Evolutionary conservation across 2,888 invertebrate genomes (phyloP), one percentile per base, ranked within the genome.

Genomic region (Cephus sareptanus): DNA sequence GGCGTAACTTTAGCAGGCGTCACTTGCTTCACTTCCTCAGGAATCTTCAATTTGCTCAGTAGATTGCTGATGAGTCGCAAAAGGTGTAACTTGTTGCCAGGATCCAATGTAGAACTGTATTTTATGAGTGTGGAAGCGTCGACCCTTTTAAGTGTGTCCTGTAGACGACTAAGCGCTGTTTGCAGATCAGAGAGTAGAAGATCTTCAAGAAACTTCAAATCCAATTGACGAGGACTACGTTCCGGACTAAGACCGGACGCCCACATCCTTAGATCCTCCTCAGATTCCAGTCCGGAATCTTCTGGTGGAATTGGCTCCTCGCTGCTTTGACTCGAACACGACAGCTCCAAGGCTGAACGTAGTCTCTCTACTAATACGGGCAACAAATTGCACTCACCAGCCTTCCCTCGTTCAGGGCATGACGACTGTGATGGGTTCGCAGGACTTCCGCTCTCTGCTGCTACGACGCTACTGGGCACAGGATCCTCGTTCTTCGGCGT

Each of bases 161-260:
- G 95, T 80, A 97, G 93, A 73, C 96, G 94, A 78, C 94, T 94
- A 56, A 97, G 93, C 37, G 97, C 96, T 84, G 94, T 94, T 79
- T 96, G 95, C 79, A 97, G 96, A 89, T 97, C 97, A 35, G 94
- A 94, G 73, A 96, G 93, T 12, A 96, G 93, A 86, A 94, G 93
- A 69, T 94, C 94, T 81, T 95, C 94, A 83, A 85, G 90, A 84
- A 89, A 92, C 90, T 90, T 90, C 85, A 89, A 89, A 86, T 89
- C 93, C 86, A 87, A 91, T 90, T 85, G 90, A 83, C 83, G 90
- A 84, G 81, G 85, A 12, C 79, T 79, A 13, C 86, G 77, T 76
- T 76, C 81, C 56, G 80, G 88, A 88, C 94, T 92, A 69, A 94
- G 86, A 35, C 93, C 93, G 69, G 92, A 93, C 4, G 92, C 93